A percentile compares a stretch with the other conserved stretches of the same genome.
Conservation (phyloP, 2,888 invertebrate species). For the Limnephilus lunatus region DNA sequence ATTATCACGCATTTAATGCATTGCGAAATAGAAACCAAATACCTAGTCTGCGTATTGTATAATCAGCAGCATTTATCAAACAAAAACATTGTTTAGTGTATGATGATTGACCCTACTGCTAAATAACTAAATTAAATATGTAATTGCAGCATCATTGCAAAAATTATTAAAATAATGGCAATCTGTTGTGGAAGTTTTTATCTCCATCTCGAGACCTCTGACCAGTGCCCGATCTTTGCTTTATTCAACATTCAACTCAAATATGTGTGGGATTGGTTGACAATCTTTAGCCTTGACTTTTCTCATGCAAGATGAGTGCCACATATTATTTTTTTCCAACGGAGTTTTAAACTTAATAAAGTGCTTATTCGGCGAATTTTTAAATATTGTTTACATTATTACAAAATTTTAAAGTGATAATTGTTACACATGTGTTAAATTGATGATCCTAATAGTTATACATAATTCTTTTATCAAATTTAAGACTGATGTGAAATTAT, state of each 20-base stretch:
- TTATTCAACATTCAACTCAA: not conserved
- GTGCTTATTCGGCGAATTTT: not conserved
- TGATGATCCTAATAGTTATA: not conserved
- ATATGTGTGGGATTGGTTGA: not conserved
- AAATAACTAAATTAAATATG: not conserved
- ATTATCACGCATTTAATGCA: not conserved
- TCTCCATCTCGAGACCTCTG: constrained; percentile 8
- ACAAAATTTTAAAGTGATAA: not conserved
- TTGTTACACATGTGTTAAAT: not conserved
- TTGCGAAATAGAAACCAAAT: not conserved
- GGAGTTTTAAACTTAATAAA: not conserved
- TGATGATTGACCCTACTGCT: not conserved
- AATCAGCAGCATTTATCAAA: not conserved
- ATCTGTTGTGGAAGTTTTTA: not conserved
- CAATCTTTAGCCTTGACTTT: constrained; percentile 14
- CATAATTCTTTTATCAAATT: not conserved
- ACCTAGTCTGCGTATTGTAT: not conserved
- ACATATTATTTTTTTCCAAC: not conserved
- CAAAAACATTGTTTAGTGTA: not conserved
- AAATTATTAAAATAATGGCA: not conserved
- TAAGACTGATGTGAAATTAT: not conserved
- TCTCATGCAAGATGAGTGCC: not conserved
- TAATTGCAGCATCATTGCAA: not conserved
- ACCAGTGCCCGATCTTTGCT: constrained; percentile 13
- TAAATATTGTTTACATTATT: not conserved